phyloP scores from a whole-genome alignment of 1,140 invertebrate genomes.

The Acromyrmex echinatior region DNA sequence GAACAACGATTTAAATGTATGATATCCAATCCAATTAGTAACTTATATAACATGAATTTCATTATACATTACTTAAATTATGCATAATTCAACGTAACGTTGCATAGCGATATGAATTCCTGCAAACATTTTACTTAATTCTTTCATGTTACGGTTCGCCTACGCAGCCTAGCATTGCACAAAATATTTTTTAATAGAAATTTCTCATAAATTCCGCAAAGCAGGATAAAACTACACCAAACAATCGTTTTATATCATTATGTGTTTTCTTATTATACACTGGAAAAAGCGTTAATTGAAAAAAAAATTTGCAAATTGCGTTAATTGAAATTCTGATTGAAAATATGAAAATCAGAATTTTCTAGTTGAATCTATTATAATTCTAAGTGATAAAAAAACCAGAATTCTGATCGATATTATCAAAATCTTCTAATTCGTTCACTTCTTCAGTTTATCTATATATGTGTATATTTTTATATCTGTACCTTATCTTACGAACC shows the following conservation, averaged over 20 bases:
- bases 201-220: background rate
- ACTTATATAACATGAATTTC: slow-evolving; percentile 22
- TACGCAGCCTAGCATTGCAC: background rate
- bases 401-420: too few species aligned
- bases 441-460: too few species aligned
- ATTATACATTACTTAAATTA: background rate
- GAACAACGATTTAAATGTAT: background rate
- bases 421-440: too few species aligned
- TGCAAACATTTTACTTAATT: slow-evolving; percentile 24
- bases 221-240: background rate
- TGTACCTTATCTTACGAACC: too few species aligned
- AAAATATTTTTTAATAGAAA: background rate
- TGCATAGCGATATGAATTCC: background rate
- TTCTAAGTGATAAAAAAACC: too few species aligned
- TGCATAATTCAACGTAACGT: background rate
- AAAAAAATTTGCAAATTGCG: too few species aligned
- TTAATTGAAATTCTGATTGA: too few species aligned
- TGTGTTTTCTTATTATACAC: background rate
- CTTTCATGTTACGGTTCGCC: slow-evolving; percentile 33
- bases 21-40: slow-evolving; percentile 1
- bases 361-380: too few species aligned
- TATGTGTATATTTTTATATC: background rate
- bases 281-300: too few species aligned
- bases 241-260: background rate
- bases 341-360: too few species aligned